phyloP scores from a whole-genome alignment of 1,140 invertebrate species.

The Orchestia grillus region DNA sequence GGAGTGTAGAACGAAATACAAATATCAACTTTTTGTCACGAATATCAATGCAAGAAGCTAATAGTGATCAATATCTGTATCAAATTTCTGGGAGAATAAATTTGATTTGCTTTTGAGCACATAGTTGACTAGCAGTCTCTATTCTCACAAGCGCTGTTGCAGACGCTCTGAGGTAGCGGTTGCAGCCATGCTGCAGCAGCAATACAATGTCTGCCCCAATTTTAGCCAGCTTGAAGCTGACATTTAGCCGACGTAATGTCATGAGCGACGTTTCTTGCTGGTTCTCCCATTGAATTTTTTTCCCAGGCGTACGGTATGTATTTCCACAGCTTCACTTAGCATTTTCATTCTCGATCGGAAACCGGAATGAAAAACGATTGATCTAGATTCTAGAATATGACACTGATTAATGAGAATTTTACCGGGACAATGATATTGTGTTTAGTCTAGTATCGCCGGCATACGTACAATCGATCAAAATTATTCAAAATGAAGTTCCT shows the following conservation, averaged over 20 bases:
- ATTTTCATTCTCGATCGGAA: not conserved
- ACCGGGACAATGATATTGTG: not conserved
- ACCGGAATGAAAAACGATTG: not conserved
- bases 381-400: not conserved
- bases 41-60: not conserved
- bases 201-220: not conserved
- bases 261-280: not conserved
- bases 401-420: not conserved
- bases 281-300: not conserved
- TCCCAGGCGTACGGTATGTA: not conserved
- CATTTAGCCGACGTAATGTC: not conserved
- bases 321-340: not conserved
- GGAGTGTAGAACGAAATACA: no score
- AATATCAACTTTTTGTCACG: no score
- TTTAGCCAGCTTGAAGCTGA: not conserved
- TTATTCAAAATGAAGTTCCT: not conserved
- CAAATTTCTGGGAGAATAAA: not conserved
- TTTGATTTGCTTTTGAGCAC: not conserved
- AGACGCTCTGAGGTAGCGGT: not conserved
- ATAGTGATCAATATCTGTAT: not conserved
- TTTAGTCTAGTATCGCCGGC: not conserved
- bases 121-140: not conserved
- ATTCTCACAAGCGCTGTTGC: not conserved
- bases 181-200: no score
- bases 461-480: not conserved